These are phyloP conservation scores for Bothrops jararaca DNA, from an alignment of 2,113 vertebrate genomes.

Conservation along the genomic window DNA sequence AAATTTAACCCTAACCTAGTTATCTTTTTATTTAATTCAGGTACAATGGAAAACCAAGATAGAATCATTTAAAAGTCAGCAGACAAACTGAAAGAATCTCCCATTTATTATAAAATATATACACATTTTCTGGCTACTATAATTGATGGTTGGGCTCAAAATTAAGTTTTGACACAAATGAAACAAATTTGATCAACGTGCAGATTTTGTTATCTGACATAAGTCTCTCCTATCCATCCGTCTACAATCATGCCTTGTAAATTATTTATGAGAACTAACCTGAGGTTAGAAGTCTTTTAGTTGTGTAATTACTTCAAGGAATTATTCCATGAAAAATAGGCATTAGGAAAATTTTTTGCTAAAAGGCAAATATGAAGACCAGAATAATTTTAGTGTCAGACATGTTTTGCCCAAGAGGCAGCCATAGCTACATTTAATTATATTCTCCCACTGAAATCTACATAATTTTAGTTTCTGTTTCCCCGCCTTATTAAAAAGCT, in stretches of 20 bases:
- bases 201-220: conserved; percentile 30
- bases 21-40: neutral
- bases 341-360: conserved; percentile 40
- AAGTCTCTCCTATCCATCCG: conserved; percentile 51
- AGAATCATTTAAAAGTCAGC: conserved; percentile 20
- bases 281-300: conserved; percentile 49
- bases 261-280: conserved; percentile 54
- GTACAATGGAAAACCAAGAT: neutral
- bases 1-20: no score
- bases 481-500: neutral
- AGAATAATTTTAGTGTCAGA: neutral
- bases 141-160: conserved; percentile 45
- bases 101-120: conserved; percentile 43
- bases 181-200: neutral
- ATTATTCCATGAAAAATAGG: conserved; percentile 47
- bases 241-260: conserved; percentile 40
- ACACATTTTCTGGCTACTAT: conserved; percentile 35
- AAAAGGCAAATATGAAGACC: conserved; percentile 30
- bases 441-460: neutral
- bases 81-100: conserved; percentile 22
- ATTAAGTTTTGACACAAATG: conserved; percentile 41
- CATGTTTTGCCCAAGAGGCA: neutral
- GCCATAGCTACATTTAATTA: neutral
- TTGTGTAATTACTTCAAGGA: conserved; percentile 65
- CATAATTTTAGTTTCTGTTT: neutral